Evolutionary conservation across 2,888 invertebrate genomes (phyloP).

Genomic region (Nudaria mundana): DNA sequence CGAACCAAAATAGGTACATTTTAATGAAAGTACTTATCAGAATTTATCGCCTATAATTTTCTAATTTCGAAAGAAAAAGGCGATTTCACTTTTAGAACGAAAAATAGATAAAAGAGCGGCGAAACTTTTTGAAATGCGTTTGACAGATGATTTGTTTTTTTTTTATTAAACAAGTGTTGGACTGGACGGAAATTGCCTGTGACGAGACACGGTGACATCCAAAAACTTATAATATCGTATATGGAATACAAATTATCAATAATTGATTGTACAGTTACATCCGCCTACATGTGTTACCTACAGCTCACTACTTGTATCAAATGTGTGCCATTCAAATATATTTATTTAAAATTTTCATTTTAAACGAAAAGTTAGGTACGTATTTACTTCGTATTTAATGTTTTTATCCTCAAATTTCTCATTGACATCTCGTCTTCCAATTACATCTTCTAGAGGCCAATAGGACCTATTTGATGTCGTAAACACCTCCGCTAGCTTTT

Average conservation of each 20-base stretch:
- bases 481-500: too few relatives aligned
- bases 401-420: too few relatives aligned
- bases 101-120: too few relatives aligned
- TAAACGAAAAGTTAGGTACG: constrained; percentile 4
- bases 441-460: too few relatives aligned
- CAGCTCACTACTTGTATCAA: constrained; percentile 17
- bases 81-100: constrained; percentile 5
- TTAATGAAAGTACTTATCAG: constrained; percentile 15
- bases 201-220: constrained; percentile 30
- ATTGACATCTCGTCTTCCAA: too few relatives aligned
- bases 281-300: constrained; percentile 33
- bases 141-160: constrained; percentile 16
- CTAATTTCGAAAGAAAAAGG: constrained; percentile 10
- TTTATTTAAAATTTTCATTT: constrained; percentile 19
- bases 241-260: constrained; percentile 53
- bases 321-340: constrained; percentile 31
- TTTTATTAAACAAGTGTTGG: constrained; percentile 18
- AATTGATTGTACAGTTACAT: constrained; percentile 46
- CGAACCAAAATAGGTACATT: constrained; percentile 15
- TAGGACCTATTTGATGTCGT: neutral
- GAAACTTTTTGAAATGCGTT: constrained; percentile 8
- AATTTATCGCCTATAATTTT: constrained; percentile 12
- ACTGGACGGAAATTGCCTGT: constrained; percentile 32
- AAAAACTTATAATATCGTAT: constrained; percentile 36
- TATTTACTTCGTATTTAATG: neutral